Evolutionary conservation across 1,140 invertebrate genomes (phyloP).

Genomic region (Drosophila lini): DNA sequence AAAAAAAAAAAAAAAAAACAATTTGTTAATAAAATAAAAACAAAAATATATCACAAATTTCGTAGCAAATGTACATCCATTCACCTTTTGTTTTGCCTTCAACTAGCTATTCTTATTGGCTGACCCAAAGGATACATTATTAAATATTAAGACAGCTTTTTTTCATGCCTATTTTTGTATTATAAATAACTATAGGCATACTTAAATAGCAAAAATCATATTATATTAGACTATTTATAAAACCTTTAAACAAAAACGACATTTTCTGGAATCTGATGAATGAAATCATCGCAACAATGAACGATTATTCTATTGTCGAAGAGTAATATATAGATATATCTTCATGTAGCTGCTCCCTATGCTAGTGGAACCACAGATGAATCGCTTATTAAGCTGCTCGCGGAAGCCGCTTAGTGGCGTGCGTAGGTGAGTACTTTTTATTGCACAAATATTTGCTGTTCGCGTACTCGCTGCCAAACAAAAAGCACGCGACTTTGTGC

Average conservation of each 20-base stretch:
- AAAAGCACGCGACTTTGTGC: constrained; percentile 77
- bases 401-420: constrained; percentile 41
- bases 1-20: too few species aligned
- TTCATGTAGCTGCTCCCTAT: background rate
- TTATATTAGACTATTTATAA: background rate
- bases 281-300: background rate
- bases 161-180: background rate
- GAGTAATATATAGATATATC: background rate
- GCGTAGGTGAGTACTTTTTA: constrained; percentile 60
- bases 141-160: background rate
- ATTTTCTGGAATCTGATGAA: background rate
- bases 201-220: background rate
- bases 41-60: too few species aligned
- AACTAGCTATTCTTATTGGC: too few species aligned
- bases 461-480: constrained; percentile 48
- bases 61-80: too few species aligned
- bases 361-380: constrained; percentile 12
- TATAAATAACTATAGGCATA: background rate
- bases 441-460: constrained; percentile 66
- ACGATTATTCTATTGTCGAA: background rate
- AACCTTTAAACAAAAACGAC: background rate
- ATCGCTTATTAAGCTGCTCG: constrained; percentile 46
- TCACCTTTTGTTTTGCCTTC: too few species aligned
- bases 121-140: too few species aligned
- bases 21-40: too few species aligned